Evolutionary conservation across 2,888 invertebrate species (phyloP).

Genomic region (Cosmopolites sordidus): DNA sequence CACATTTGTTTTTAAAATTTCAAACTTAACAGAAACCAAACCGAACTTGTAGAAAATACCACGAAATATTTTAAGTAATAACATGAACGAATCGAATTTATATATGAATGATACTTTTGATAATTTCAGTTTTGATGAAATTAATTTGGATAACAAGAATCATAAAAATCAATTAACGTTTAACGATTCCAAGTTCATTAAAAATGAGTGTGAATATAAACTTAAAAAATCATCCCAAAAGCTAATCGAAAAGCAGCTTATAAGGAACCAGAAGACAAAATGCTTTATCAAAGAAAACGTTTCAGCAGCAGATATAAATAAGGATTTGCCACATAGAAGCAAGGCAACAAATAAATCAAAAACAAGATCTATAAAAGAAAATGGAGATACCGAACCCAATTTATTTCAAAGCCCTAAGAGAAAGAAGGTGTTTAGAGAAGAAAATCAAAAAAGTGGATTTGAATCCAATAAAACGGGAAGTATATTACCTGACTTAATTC

Average conservation of each 20-base stretch:
- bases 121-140: constrained; percentile 33
- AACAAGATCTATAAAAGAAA: too few relatives aligned
- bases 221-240: not conserved
- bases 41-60: not conserved
- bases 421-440: too few relatives aligned
- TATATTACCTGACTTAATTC: too few relatives aligned
- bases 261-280: not conserved
- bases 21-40: not conserved
- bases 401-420: too few relatives aligned
- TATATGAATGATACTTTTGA: constrained; percentile 40
- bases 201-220: not conserved
- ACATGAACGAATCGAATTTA: constrained; percentile 27
- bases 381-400: too few relatives aligned
- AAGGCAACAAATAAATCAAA: too few relatives aligned
- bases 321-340: too few relatives aligned
- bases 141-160: constrained; percentile 10
- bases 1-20: constrained; percentile 3
- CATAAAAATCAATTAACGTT: too few relatives aligned
- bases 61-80: not conserved
- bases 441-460: too few relatives aligned
- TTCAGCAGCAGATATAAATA: too few relatives aligned
- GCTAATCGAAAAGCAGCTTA: not conserved
- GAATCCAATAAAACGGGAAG: too few relatives aligned
- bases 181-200: too few relatives aligned
- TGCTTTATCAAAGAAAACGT: not conserved